Evolutionary conservation across 2,113 vertebrate genomes (phyloP).

Genomic region (Colossoma macropomum): DNA sequence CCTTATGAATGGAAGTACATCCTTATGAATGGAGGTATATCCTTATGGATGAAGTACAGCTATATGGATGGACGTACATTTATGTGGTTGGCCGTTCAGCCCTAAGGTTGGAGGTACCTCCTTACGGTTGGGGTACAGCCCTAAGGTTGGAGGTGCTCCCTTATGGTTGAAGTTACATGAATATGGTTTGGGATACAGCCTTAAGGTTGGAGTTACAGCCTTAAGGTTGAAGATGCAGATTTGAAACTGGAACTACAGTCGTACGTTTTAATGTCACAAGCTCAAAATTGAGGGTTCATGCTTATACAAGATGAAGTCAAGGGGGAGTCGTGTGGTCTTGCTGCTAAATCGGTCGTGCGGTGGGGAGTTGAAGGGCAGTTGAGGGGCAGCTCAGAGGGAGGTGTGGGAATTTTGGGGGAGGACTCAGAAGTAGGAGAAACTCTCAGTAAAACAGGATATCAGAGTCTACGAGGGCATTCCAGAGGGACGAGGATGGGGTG

Average conservation of each 20-base stretch:
- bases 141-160: background rate
- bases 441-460: conserved; percentile 17
- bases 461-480: background rate
- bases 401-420: conserved; percentile 37
- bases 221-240: too few species aligned
- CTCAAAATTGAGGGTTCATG: background rate
- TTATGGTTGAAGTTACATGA: background rate
- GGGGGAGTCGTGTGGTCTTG: background rate
- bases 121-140: background rate
- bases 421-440: background rate
- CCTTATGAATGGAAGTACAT: too few species aligned
- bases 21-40: too few species aligned
- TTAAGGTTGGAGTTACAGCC: background rate
- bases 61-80: too few species aligned
- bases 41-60: too few species aligned
- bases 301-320: background rate
- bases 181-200: background rate
- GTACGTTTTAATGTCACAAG: too few species aligned
- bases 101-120: background rate
- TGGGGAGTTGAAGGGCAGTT: background rate
- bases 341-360: too few species aligned
- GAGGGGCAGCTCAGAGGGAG: background rate
- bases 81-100: too few species aligned
- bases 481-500: too few species aligned
- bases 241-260: too few species aligned